phyloP scores from a whole-genome alignment of 2,888 invertebrate genomes.

The Orthonevra nobilis region DNA sequence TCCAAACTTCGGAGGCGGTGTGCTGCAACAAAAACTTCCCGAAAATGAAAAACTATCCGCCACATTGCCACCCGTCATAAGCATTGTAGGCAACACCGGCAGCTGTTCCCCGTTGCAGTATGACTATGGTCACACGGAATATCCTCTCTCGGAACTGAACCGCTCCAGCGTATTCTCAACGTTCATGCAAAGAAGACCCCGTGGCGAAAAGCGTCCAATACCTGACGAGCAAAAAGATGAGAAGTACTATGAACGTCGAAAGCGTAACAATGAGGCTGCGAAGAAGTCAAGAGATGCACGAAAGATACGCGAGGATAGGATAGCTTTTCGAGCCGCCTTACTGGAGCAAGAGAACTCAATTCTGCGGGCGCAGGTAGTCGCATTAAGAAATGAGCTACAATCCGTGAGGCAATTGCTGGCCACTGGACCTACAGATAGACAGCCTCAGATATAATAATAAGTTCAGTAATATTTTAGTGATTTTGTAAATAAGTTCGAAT shows the following conservation, averaged over 20 bases:
- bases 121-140: conserved; percentile 72
- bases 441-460: not conserved
- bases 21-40: conserved; percentile 52
- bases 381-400: conserved; percentile 87
- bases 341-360: conserved; percentile 94
- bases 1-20: conserved; percentile 19
- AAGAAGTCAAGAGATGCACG: conserved; percentile 95
- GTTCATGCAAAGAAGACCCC: conserved; percentile 81
- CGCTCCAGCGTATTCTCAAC: conserved; percentile 75
- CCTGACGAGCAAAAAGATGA: conserved; percentile 93
- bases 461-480: not conserved
- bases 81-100: conserved; percentile 48
- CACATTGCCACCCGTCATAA: conserved; percentile 53
- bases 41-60: conserved; percentile 42
- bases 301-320: conserved; percentile 93
- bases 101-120: conserved; percentile 52
- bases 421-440: conserved; percentile 16
- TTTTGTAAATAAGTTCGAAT: conserved; percentile 37
- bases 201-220: conserved; percentile 92
- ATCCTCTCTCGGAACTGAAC: conserved; percentile 77
- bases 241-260: conserved; percentile 92
- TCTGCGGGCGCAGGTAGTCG: conserved; percentile 89
- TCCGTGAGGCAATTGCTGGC: conserved; percentile 75
- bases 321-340: conserved; percentile 91
- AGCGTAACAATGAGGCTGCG: conserved; percentile 94